Conservation (phyloP, 2,888 invertebrate species). For the Calameuta idolon region DNA sequence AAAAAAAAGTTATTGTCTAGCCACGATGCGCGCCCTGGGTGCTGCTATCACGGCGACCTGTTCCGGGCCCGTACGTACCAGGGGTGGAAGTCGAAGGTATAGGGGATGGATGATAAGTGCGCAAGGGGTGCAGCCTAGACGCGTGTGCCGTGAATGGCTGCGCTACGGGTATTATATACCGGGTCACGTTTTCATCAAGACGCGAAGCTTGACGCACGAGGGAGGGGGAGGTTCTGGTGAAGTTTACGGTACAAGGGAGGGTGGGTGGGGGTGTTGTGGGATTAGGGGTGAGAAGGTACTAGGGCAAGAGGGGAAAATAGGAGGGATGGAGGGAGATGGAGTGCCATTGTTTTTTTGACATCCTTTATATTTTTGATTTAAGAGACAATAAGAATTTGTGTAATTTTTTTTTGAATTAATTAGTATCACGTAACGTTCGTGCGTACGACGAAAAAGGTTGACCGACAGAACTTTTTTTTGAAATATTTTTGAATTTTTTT, state of each 20-base stretch:
- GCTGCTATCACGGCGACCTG: background rate
- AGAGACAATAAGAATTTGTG: conserved; percentile 35
- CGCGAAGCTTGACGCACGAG: background rate
- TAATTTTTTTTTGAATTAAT: too few species aligned
- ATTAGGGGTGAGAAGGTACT: too few species aligned
- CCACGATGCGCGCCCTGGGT: conserved; percentile 6
- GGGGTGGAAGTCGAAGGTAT: too few species aligned
- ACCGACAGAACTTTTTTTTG: too few species aligned
- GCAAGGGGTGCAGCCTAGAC: conserved; percentile 9
- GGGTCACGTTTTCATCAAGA: conserved; percentile 55
- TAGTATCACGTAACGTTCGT: too few species aligned
- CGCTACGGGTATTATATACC: conserved; percentile 37
- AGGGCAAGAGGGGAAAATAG: too few species aligned
- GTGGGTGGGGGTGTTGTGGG: too few species aligned
- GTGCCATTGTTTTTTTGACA: conserved; percentile 49
- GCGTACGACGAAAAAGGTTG: too few species aligned
- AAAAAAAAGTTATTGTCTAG: conserved; percentile 42
- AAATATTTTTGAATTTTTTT: too few species aligned
- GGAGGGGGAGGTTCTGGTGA: background rate
- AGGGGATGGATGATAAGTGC: background rate
- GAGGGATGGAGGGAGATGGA: conserved; percentile 13
- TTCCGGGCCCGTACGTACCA: too few species aligned
- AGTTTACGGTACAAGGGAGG: conserved; percentile 7
- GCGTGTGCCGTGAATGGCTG: conserved; percentile 6
- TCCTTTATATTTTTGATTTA: conserved; percentile 34